Base-by-base conservation (phyloP, 2,888 invertebrate species). In the Caenorhabditis imperialis region DNA sequence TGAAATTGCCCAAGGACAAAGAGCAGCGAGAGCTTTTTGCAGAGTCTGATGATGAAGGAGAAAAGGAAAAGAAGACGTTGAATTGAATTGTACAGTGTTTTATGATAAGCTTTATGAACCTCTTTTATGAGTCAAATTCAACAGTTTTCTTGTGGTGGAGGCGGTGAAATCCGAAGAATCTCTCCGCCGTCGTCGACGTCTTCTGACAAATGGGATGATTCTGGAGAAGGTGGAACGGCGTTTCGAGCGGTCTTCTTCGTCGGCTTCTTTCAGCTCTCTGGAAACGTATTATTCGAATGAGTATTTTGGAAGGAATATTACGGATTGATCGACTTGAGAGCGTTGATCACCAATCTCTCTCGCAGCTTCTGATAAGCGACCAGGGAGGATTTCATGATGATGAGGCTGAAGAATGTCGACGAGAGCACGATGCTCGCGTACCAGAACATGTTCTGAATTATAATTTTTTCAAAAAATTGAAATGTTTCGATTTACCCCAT, bases 261-360 rank as follows among this genome's bases (percentile, higher is more conserved):
- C 61, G 2, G 61, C 61, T 35, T 61, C 51, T 35, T 42, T 48
- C 16, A 61, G 22, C 3, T 40, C 44, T 51, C 61, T 61, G 33
- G 38, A 51, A 55, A 4, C 1, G 23, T 53, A 20, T 20, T 16
- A 40, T 16, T 20, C 8, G 23, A 27, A 3, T 20, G 14, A n/a
- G 20, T 22, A n/a, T 3, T 30, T 3, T 47, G 3, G 8, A 10
- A 44, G 6, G 8, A 14, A 51, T 22, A 27, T n/a, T 12, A 51
- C 61, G 42, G 33, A 27, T 38, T 51, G 25, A 61, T 61, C n/a
- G 61, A 42, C 44, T 61, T 61, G 35, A 61, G 38, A 10, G 61
- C 50, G 10, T 61, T 51, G 7, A 61, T 25, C 30, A 61, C 44
- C 2, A 51, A 44, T 16, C 50, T 50, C 18, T 61, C 61, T 44